Base-by-base conservation (phyloP, 2,797 vertebrate genomes). In the Platalea minor region DNA sequence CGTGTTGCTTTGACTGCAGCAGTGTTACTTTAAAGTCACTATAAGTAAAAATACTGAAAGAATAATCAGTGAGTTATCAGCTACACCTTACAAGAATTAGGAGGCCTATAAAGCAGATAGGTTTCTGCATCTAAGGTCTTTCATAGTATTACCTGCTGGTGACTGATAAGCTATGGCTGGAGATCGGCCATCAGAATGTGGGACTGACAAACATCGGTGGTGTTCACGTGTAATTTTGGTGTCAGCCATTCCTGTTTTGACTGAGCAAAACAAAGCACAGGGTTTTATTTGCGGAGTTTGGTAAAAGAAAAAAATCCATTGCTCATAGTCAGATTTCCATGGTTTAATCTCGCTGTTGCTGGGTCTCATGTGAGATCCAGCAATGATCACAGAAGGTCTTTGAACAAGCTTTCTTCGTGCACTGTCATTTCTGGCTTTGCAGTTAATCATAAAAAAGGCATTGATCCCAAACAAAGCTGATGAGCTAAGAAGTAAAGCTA, bases 131-230 rank as follows among this genome's bases (percentile, higher is more conserved):
- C 50, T 59, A 39, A 53, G 9, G 31, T 37, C 43, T 43, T 79
- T 37, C 23, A 24, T 14, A 18, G 29, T 29, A 17, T 37, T 91
- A 20, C 4, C 69, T 69, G 64, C 68, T 35, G 24, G 39, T 37
- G 51, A 60, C 39, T 72, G 13, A 16, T 73, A 63, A 68, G 45
- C 29, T 21, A 14, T 25, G 31, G 43, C 43, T 46, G 43, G 67
- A 83, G n/a, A 37, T 33, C 0, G 0, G 16, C 56, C 29, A 7
- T 33, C 51, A 64, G 73, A 84, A 64, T 41, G 25, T 0, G 1
- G 21, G 33, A n/a, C 48, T 57, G 59, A 29, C 37, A 76, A 25
- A 41, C 17, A 64, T 53, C 56, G 9, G 5, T 39, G 18, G 26
- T 43, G 25, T 35, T 81, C 41, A 46, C 8, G 1, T 60, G 7